phyloP scores from a whole-genome alignment of 1,140 invertebrate species.

The Aradophagus sp. region DNA sequence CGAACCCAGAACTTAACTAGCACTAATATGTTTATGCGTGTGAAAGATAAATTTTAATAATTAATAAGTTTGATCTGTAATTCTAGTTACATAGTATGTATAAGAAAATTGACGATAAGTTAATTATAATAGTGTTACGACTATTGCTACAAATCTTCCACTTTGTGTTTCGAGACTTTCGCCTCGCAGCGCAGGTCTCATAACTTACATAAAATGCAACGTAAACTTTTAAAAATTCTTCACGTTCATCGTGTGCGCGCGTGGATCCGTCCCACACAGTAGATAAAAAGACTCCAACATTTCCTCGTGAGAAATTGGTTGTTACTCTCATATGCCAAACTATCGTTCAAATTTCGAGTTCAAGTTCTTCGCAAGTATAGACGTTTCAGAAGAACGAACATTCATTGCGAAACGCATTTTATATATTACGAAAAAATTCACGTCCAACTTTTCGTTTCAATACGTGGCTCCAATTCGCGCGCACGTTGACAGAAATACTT shows the following conservation, averaged over 20 bases:
- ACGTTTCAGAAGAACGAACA: conserved; percentile 2
- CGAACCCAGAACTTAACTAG: neutral
- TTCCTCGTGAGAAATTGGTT: too few relatives aligned
- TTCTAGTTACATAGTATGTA: conserved; percentile 35
- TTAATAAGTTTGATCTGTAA: conserved; percentile 31
- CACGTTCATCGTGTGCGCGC: too few relatives aligned
- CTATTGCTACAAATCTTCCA: conserved; percentile 34
- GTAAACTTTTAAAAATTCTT: conserved; percentile 3
- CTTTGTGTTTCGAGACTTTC: conserved; percentile 15
- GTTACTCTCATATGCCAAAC: too few relatives aligned
- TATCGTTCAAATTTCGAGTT: too few relatives aligned
- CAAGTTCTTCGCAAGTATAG: too few relatives aligned
- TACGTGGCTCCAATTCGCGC: conserved; percentile 5
- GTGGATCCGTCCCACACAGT: too few relatives aligned
- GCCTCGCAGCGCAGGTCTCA: too few relatives aligned
- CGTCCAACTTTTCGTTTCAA: conserved; percentile 8
- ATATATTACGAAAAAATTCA: neutral
- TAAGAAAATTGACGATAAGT: conserved; percentile 28
- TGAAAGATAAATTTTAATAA: conserved; percentile 21
- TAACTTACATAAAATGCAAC: conserved; percentile 2
- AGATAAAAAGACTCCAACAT: too few relatives aligned
- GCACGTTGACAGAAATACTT: conserved; percentile 12
- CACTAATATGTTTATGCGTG: conserved; percentile 16
- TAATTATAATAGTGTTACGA: conserved; percentile 27
- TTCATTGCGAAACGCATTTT: conserved; percentile 1